phyloP scores from a whole-genome alignment of 2,888 invertebrate species.

The Melieria omissa region DNA sequence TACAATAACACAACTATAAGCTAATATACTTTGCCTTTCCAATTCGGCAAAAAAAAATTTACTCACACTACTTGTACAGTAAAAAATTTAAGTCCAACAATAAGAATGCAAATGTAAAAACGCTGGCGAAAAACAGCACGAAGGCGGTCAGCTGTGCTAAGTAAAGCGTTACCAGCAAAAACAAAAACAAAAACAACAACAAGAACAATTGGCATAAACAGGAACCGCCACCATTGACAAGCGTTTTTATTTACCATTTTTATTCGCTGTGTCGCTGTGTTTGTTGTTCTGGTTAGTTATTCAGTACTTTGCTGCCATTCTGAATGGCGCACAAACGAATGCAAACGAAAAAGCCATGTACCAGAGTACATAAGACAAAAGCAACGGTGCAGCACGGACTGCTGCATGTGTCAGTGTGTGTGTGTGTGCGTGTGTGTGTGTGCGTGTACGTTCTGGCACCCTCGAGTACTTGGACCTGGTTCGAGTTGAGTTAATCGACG shows the following conservation, averaged over 20 bases:
- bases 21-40: no score
- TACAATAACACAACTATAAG: no score
- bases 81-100: no score
- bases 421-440: no score
- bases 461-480: no score
- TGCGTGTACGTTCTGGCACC: no score
- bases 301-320: background rate
- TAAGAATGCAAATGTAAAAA: background rate
- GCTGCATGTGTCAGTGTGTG: background rate
- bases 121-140: background rate
- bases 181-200: no score
- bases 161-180: background rate
- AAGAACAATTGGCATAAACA: background rate
- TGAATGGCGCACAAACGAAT: background rate
- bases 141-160: background rate
- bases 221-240: background rate
- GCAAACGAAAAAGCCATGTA: background rate
- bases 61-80: no score
- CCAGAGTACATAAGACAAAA: background rate
- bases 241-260: constrained; percentile 3
- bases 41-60: no score
- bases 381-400: background rate
- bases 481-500: background rate
- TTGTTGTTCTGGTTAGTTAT: background rate
- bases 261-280: background rate